Conservation (phyloP, 2,797 vertebrate species). For the Chiropotes sagulatus region DNA sequence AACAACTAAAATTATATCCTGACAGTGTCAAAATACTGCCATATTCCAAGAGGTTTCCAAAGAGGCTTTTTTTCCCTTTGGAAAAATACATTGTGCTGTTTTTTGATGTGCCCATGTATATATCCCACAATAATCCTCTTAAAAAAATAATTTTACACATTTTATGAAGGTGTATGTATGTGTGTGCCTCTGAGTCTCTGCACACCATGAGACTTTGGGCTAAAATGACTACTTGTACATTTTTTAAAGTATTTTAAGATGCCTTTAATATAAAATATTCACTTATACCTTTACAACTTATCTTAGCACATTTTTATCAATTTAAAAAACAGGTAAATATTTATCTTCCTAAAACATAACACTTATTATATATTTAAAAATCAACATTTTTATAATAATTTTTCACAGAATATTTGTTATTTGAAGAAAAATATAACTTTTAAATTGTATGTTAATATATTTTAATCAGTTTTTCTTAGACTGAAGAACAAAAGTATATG, state of each 20-base stretch:
- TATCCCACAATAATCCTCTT: fast-evolving
- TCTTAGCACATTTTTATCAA: not conserved
- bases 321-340: not conserved
- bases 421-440: not conserved
- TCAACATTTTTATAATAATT: not conserved
- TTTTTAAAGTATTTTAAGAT: not conserved
- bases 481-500: not conserved
- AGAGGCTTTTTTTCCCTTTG: not conserved
- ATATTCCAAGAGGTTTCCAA: not conserved
- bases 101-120: not conserved
- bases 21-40: not conserved
- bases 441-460: not conserved
- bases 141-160: not conserved
- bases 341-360: not conserved
- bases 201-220: not conserved
- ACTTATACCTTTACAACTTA: not conserved
- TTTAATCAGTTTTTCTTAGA: not conserved
- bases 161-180: not conserved
- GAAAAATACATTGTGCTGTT: not conserved
- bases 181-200: not conserved
- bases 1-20: not conserved
- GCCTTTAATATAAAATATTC: not conserved
- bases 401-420: not conserved
- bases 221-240: not conserved
- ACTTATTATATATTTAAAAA: not conserved